A percentile compares a stretch with the other conserved stretches of the same genome.
phyloP scores from a whole-genome alignment of 1,140 invertebrate species.

The Drosophila serrata region DNA sequence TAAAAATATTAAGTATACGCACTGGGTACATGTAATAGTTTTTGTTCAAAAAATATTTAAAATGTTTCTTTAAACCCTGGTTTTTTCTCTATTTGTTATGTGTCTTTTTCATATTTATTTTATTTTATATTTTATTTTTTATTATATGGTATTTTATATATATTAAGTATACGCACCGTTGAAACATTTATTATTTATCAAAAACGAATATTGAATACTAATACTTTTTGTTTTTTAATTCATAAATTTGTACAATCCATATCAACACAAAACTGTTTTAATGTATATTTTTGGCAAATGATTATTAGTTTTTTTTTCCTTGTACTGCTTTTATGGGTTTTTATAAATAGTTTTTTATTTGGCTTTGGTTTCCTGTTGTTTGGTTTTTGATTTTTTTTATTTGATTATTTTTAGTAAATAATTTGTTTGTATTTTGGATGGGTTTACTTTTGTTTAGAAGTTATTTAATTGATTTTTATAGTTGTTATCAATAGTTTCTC shows the following conservation, averaged over 20 bases:
- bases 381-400: constrained; percentile 8
- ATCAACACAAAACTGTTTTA: neutral
- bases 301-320: constrained; percentile 10
- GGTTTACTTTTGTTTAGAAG: constrained; percentile 2
- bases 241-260: neutral
- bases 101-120: neutral
- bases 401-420: constrained; percentile 7
- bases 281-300: constrained; percentile 14
- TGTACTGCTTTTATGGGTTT: constrained; percentile 3
- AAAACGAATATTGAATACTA: neutral
- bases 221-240: neutral
- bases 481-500: neutral
- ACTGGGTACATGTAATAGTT: neutral
- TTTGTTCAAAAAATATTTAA: neutral
- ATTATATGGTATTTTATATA: neutral
- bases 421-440: neutral
- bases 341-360: constrained; percentile 2
- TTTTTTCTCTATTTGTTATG: neutral
- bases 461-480: neutral
- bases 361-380: constrained; percentile 14
- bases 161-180: neutral
- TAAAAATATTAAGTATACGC: constrained; percentile 17
- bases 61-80: neutral
- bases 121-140: neutral
- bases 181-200: neutral